A percentile compares a stretch with the other conserved stretches of the same genome.
phyloP scores from a whole-genome alignment of 1,140 invertebrate genomes.

The Bombus balteatus region DNA sequence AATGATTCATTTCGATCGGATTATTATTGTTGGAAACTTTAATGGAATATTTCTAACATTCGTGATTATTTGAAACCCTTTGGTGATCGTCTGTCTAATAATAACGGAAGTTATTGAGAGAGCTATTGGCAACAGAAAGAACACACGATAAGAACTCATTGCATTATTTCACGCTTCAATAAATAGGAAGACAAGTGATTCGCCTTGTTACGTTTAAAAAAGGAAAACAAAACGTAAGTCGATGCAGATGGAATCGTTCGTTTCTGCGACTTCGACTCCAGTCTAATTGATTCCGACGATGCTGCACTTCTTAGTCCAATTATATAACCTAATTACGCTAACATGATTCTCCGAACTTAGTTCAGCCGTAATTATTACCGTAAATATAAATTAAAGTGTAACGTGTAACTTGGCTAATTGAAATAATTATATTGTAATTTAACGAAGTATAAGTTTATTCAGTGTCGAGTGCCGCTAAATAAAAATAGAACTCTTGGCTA shows the following conservation, averaged over 20 bases:
- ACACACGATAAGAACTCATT: too few species aligned
- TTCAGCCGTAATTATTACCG: neutral
- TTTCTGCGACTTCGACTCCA: neutral
- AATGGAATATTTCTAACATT: neutral
- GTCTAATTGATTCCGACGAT: neutral
- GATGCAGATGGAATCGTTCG: neutral
- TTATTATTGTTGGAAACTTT: neutral
- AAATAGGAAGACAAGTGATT: neutral
- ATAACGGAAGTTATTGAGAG: neutral
- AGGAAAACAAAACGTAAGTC: neutral
- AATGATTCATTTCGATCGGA: neutral
- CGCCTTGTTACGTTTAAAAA: neutral
- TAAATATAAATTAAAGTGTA: neutral
- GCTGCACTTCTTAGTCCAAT: neutral
- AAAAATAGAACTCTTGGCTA: neutral
- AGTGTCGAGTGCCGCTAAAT: fast-evolving
- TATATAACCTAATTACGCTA: constrained; percentile 10
- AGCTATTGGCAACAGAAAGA: neutral
- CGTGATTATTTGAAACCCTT: neutral
- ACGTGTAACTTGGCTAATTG: neutral
- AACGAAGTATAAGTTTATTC: too few species aligned
- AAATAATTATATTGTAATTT: neutral
- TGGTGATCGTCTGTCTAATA: neutral
- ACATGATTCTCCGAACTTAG: neutral
- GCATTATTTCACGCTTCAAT: neutral